phyloP scores from a whole-genome alignment of 2,888 invertebrate species.

The Proisotoma minuta region DNA sequence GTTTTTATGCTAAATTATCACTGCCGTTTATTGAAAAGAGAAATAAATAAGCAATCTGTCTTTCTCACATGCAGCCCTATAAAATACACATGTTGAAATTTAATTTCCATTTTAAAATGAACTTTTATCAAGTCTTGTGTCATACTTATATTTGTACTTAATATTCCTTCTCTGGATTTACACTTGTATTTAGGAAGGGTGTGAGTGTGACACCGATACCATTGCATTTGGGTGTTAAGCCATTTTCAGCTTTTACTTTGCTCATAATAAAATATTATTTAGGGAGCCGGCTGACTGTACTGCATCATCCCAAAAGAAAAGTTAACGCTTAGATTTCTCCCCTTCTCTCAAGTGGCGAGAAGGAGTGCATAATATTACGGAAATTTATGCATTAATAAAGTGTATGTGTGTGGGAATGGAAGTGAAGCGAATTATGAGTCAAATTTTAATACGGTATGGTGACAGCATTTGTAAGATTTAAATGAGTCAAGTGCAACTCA shows the following conservation, averaged over 20 bases:
- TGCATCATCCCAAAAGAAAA: no score
- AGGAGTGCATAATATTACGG: slow-evolving; percentile 5
- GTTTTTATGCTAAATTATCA: no score
- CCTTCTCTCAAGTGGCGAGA: no score
- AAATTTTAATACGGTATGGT: slow-evolving; percentile 15
- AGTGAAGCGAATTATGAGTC: slow-evolving; percentile 10
- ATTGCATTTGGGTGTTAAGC: slow-evolving; percentile 7
- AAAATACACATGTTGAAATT: slow-evolving; percentile 23
- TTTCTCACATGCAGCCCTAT: slow-evolving; percentile 24
- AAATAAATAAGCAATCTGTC: slow-evolving; percentile 26
- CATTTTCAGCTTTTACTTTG: no score
- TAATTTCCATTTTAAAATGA: slow-evolving; percentile 43
- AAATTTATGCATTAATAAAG: slow-evolving; percentile 24
- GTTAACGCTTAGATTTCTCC: no score
- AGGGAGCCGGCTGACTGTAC: no score
- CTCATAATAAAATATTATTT: not conserved
- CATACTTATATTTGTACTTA: no score
- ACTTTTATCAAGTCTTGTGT: slow-evolving; percentile 18
- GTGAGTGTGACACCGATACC: not conserved
- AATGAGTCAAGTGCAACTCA: slow-evolving; percentile 25
- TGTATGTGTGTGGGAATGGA: slow-evolving; percentile 2
- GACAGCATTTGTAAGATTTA: slow-evolving; percentile 28
- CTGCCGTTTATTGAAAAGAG: no score
- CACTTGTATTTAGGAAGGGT: no score
- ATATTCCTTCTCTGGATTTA: no score